Conservation (phyloP, 2,113 vertebrate species). For the Nematolebias whitei region DNA sequence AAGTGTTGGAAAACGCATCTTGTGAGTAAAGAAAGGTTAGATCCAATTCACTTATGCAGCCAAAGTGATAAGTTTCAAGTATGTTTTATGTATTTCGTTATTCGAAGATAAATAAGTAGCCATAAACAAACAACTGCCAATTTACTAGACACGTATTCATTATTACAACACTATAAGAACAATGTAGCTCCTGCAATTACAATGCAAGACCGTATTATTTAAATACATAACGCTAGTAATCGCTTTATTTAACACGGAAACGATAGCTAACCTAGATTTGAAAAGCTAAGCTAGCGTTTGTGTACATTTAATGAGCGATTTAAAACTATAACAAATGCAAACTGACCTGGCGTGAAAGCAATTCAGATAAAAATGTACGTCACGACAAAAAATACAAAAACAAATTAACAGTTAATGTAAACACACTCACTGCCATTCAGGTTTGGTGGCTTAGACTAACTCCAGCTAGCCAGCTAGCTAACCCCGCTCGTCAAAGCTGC, state of each 20-base stretch:
- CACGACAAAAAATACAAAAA: constrained; percentile 8
- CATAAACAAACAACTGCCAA: no score
- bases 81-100: no score
- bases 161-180: no score
- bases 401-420: constrained; percentile 30
- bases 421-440: constrained; percentile 56
- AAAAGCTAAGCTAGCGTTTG: constrained; percentile 39
- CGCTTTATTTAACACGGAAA: constrained; percentile 28
- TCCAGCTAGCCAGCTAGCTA: constrained; percentile 46
- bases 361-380: neutral
- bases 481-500: constrained; percentile 44
- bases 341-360: neutral
- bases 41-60: no score
- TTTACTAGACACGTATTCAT: no score
- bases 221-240: constrained; percentile 25
- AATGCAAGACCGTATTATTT: constrained; percentile 5
- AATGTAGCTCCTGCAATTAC: no score
- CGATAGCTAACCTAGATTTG: constrained; percentile 38
- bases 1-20: neutral
- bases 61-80: no score
- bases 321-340: neutral
- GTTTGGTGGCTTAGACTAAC: constrained; percentile 55
- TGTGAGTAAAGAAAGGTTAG: no score
- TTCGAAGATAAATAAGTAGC: no score
- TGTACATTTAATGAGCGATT: constrained; percentile 13